Percentiles rank a stretch among this genome's conserved stretches.
phyloP scores from a whole-genome alignment of 2,888 invertebrate species.

The Platycheirus albimanus region DNA sequence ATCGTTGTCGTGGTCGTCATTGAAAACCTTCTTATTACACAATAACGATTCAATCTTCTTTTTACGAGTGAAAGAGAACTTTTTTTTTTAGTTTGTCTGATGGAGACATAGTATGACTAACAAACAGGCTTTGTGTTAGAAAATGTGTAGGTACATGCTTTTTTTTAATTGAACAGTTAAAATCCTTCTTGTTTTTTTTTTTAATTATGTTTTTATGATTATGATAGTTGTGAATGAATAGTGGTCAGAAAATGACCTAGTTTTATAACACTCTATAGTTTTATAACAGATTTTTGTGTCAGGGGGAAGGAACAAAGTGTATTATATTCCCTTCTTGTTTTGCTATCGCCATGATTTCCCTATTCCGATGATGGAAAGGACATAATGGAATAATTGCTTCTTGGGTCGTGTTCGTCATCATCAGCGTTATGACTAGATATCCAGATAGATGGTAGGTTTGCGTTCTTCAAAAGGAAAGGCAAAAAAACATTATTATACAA shows the following conservation, averaged over 20 bases:
- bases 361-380: slow-evolving; percentile 49
- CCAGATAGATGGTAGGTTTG: too few relatives aligned
- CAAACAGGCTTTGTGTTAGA: slow-evolving; percentile 60
- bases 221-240: too few relatives aligned
- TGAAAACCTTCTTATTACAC: slow-evolving; percentile 31
- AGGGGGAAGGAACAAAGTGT: not conserved
- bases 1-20: not conserved
- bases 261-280: slow-evolving; percentile 49
- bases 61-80: not conserved
- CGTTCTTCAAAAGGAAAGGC: too few relatives aligned
- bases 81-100: slow-evolving; percentile 16
- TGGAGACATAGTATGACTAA: slow-evolving; percentile 37
- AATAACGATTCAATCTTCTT: slow-evolving; percentile 52
- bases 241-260: slow-evolving; percentile 64
- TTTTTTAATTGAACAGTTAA: not conserved
- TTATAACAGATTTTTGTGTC: slow-evolving; percentile 25
- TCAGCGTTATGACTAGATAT: slow-evolving; percentile 23
- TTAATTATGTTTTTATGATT: too few relatives aligned
- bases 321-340: slow-evolving; percentile 38
- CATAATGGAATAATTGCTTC: slow-evolving; percentile 72
- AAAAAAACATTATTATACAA: too few relatives aligned
- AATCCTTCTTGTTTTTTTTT: too few relatives aligned
- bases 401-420: slow-evolving; percentile 43
- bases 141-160: slow-evolving; percentile 25
- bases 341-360: slow-evolving; percentile 56